Evolutionary conservation across 92 coral and sea anemone genomes (phyloP).

Genomic region (Epizoanthus illoricatus): DNA sequence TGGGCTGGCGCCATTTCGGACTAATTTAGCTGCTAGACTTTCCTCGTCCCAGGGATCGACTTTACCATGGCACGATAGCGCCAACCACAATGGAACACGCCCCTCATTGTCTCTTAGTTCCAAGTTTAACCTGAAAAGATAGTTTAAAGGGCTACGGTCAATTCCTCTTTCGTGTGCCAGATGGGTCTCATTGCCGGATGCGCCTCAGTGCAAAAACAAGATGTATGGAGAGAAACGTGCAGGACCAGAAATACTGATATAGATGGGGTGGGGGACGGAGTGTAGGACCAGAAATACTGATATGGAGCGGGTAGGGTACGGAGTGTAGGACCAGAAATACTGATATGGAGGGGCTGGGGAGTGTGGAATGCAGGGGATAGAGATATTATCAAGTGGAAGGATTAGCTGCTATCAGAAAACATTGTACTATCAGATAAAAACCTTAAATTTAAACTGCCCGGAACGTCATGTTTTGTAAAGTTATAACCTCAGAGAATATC

Average conservation of each 20-base stretch:
- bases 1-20: slow-evolving; percentile 85
- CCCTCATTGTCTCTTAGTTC: slow-evolving; percentile 80
- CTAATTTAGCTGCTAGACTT: slow-evolving; percentile 86
- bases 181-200: no score
- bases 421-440: no score
- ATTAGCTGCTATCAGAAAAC: background rate
- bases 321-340: background rate
- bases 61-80: slow-evolving; percentile 62
- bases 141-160: no score
- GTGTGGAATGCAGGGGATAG: no score
- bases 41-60: slow-evolving; percentile 92
- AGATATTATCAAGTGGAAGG: background rate
- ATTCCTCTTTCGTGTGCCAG: no score
- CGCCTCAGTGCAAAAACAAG: no score
- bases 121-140: slow-evolving; percentile 66
- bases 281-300: background rate
- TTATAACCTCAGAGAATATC: no score
- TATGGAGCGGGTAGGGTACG: background rate
- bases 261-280: background rate
- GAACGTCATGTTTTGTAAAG: no score
- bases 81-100: slow-evolving; percentile 88
- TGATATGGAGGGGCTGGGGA: no score
- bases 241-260: background rate
- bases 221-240: background rate
- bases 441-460: no score